Conservation (phyloP, 2,888 invertebrate genomes). For the Zele albiditarsus region DNA sequence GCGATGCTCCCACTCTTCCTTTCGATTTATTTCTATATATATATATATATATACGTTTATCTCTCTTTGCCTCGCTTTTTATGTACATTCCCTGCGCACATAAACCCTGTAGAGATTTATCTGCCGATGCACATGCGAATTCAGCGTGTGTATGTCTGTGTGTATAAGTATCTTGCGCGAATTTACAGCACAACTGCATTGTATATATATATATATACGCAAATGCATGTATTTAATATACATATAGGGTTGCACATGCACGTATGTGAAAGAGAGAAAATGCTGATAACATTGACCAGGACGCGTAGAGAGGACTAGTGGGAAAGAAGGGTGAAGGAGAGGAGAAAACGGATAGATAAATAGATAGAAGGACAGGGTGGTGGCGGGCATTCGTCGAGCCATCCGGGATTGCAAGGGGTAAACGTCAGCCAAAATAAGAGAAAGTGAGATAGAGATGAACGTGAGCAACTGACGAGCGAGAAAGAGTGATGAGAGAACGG, state of each 20-base stretch:
- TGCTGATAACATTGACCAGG: conserved; percentile 32
- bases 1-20: conserved; percentile 18
- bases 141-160: conserved; percentile 40
- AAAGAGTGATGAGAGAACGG: conserved; percentile 32
- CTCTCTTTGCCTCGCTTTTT: conserved; percentile 41
- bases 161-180: conserved; percentile 53
- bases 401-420: conserved; percentile 22
- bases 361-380: conserved; percentile 47
- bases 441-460: conserved; percentile 40
- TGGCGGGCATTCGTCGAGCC: conserved; percentile 29
- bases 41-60: conserved; percentile 30
- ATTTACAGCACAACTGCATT: conserved; percentile 51
- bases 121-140: conserved; percentile 64
- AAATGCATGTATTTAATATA: conserved; percentile 19
- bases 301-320: conserved; percentile 20
- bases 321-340: conserved; percentile 30
- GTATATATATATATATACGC: conserved; percentile 34
- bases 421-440: conserved; percentile 26
- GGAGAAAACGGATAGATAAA: conserved; percentile 48
- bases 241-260: conserved; percentile 33
- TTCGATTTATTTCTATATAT: conserved; percentile 1
- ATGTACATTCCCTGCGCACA: conserved; percentile 56
- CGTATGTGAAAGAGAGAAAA: conserved; percentile 35
- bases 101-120: conserved; percentile 70
- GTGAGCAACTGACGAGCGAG: neutral